Evolutionary conservation across 2,888 invertebrate species (phyloP).

Genomic region (Acanthopleura granulata): DNA sequence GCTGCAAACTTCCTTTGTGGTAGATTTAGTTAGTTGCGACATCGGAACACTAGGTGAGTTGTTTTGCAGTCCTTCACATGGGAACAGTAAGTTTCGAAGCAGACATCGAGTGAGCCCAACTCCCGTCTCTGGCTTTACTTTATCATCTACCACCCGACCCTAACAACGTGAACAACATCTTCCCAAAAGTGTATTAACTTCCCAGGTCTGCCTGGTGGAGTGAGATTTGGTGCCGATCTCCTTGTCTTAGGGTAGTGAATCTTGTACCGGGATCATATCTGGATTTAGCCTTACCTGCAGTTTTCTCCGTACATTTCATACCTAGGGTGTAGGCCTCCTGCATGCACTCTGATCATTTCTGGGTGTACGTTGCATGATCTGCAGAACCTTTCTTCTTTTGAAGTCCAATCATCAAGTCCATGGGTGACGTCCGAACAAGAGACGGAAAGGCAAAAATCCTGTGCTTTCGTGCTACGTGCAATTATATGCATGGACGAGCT

Average conservation of each 20-base stretch:
- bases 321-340: background rate
- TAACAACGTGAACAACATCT: background rate
- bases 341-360: background rate
- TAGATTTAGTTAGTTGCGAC: no score
- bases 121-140: background rate
- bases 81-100: background rate
- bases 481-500: no score
- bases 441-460: no score
- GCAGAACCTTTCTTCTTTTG: background rate
- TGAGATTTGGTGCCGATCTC: background rate
- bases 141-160: background rate
- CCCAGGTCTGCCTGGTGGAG: background rate
- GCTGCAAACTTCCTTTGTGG: no score
- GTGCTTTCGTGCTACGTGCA: no score
- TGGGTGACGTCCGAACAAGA: background rate
- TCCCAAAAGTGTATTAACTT: background rate
- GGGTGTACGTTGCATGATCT: background rate
- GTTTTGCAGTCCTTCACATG: no score
- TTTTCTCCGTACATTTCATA: background rate
- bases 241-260: background rate
- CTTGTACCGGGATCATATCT: background rate
- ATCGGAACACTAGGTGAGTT: no score
- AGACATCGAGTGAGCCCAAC: background rate
- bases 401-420: constrained; percentile 16
- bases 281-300: background rate